These are phyloP conservation scores for Pipistrellus nathusii DNA, from an alignment of 2,797 vertebrate species.

Conservation along the genomic window DNA sequence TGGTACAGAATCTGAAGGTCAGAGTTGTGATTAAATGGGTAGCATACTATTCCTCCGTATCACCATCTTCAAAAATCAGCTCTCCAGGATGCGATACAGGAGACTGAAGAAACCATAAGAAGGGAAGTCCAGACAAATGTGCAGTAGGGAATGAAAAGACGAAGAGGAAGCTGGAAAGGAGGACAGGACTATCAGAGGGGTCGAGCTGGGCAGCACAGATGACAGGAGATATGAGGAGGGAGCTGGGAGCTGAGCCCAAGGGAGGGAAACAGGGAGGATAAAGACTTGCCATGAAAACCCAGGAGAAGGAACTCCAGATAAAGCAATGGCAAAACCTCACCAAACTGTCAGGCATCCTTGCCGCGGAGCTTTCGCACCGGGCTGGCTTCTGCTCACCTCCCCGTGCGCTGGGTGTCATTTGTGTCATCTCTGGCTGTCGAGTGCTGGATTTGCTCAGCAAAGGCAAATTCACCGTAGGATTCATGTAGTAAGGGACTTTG, in stretches of 20 bases:
- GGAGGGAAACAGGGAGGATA: not conserved
- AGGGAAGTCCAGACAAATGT: not conserved
- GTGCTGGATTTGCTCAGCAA: too few relatives aligned
- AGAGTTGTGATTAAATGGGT: not conserved
- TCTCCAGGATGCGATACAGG: not conserved
- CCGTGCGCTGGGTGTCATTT: not conserved
- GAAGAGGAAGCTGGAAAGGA: not conserved
- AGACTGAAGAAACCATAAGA: not conserved
- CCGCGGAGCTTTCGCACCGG: not conserved
- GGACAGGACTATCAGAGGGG: not conserved
- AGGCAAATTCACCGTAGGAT: not conserved
- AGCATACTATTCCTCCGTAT: not conserved
- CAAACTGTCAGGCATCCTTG: accelerated
- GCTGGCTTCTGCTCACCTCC: not conserved
- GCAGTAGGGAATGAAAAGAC: not conserved
- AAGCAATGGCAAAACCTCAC: not conserved
- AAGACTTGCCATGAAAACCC: not conserved
- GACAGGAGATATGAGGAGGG: not conserved
- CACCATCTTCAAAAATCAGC: not conserved
- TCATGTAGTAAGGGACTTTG: not conserved
- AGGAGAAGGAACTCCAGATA: accelerated
- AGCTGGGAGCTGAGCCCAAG: not conserved
- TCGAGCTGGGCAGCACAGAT: not conserved
- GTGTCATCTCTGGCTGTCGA: not conserved
- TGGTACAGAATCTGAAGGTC: not conserved